Conservation (phyloP, 2,113 vertebrate species). For the Illadopsis cleaveri region DNA sequence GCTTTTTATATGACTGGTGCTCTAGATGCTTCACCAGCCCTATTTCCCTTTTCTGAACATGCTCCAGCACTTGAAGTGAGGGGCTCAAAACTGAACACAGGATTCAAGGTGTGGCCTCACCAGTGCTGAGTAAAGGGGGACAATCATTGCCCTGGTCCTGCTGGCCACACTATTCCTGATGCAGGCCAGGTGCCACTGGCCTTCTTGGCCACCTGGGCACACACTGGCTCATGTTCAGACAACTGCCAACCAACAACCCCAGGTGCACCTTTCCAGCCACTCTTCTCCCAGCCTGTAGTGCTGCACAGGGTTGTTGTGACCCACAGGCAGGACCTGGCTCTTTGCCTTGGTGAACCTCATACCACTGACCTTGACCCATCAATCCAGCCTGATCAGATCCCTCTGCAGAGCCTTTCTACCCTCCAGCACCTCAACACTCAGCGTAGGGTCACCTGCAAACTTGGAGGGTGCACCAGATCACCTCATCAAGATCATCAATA, state of each 20-base stretch:
- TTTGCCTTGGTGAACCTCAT: background rate
- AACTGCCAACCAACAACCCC: background rate
- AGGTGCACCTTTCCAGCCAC: background rate
- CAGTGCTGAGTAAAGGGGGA: background rate
- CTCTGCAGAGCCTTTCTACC: background rate
- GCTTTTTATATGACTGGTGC: background rate
- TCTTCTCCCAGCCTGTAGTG: background rate
- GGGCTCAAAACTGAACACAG: background rate
- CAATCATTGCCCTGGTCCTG: background rate
- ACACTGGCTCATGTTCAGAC: background rate
- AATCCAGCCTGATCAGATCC: background rate
- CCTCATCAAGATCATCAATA: background rate
- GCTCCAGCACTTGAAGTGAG: background rate
- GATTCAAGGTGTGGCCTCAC: background rate
- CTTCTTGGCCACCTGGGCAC: background rate
- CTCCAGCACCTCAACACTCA: background rate
- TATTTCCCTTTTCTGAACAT: background rate
- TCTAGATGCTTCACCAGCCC: background rate
- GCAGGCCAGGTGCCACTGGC: background rate
- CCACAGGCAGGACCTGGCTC: background rate
- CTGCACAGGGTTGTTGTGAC: background rate
- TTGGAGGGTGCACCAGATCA: background rate
- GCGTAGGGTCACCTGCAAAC: background rate
- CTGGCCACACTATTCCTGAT: background rate
- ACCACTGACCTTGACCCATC: accelerated